Conservation (phyloP, 2,888 invertebrate species). For the Hydropsyche betteni region DNA sequence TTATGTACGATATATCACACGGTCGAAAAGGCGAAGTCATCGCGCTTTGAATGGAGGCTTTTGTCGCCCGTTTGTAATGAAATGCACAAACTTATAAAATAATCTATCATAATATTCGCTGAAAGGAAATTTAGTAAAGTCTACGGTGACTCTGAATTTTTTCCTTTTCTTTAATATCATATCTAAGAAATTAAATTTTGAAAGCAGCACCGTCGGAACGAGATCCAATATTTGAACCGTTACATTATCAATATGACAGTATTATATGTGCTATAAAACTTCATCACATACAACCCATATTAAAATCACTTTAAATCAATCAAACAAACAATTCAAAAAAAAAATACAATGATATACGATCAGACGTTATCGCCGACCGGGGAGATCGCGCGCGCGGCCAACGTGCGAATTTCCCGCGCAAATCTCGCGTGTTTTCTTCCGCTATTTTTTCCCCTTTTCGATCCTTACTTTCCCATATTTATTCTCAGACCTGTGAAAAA, state of each 20-base stretch:
- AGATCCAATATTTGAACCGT: slow-evolving; percentile 35
- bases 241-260: too few relatives aligned
- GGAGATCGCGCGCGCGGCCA: too few relatives aligned
- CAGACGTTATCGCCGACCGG: too few relatives aligned
- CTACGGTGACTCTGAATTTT: slow-evolving; percentile 6
- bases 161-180: not conserved
- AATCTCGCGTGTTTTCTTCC: too few relatives aligned
- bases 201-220: slow-evolving; percentile 22
- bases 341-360: not conserved
- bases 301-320: not conserved
- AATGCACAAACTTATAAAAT: slow-evolving; percentile 23
- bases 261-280: not conserved
- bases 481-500: not conserved
- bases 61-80: slow-evolving; percentile 25
- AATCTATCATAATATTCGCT: slow-evolving; percentile 21
- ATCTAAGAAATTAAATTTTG: not conserved
- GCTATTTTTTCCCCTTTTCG: too few relatives aligned
- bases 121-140: slow-evolving; percentile 7
- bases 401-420: too few relatives aligned
- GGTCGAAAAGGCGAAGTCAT: slow-evolving; percentile 13
- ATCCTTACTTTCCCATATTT: too few relatives aligned
- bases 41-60: not conserved
- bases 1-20: slow-evolving; percentile 7
- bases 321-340: not conserved
- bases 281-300: too few relatives aligned